Evolutionary conservation across 2,797 vertebrate species (phyloP).

Genomic region (Rallus crepitans): DNA sequence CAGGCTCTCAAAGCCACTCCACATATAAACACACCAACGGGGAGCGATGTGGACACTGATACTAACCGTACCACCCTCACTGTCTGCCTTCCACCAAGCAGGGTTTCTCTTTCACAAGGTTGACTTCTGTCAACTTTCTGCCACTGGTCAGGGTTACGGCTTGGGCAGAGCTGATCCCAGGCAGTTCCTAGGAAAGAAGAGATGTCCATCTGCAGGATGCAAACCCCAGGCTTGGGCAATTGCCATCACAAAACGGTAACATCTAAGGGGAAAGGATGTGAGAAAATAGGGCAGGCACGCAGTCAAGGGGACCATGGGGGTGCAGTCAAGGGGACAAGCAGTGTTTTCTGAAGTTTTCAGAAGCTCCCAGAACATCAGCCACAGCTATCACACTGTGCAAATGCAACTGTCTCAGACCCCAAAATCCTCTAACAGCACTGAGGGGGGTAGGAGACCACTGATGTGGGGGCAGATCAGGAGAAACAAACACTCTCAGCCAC

Average conservation of each 20-base stretch:
- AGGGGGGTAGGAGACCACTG: neutral
- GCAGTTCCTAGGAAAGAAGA: neutral
- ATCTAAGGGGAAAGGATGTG: neutral
- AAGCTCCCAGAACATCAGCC: neutral
- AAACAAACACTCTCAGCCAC: neutral
- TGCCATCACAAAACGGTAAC: neutral
- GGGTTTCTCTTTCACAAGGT: neutral
- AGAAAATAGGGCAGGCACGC: neutral
- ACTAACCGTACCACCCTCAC: neutral
- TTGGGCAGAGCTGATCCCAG: neutral
- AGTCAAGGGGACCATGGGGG: neutral
- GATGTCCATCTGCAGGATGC: neutral
- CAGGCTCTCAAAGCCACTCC: neutral
- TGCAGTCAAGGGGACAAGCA: neutral
- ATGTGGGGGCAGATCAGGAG: neutral
- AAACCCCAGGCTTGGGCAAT: neutral
- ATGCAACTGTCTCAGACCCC: neutral
- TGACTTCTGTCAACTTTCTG: neutral
- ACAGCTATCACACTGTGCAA: neutral
- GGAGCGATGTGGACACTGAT: neutral
- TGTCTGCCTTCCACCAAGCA: neutral
- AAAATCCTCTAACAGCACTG: fast-evolving
- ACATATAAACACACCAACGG: neutral
- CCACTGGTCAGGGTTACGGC: neutral
- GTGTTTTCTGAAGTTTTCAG: neutral